These are phyloP conservation scores for Sorex araneus DNA, from an alignment of 2,113 vertebrate genomes.

Conservation along the genomic window DNA sequence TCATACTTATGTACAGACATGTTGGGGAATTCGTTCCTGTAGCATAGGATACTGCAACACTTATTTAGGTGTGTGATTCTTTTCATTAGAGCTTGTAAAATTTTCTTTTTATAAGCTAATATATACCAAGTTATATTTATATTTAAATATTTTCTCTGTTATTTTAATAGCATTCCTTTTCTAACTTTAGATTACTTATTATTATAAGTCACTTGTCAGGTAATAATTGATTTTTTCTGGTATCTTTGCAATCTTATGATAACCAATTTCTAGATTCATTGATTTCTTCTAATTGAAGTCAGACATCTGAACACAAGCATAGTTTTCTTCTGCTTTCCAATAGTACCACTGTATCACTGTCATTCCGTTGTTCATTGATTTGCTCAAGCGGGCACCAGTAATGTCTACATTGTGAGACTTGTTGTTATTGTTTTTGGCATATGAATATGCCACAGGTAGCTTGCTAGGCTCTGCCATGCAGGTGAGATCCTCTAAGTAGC, in stretches of 20 bases:
- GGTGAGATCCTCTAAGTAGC: too few relatives aligned
- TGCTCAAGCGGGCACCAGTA: too few relatives aligned
- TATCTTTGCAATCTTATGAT: background rate
- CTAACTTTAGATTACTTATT: background rate
- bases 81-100: background rate
- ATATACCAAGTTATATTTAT: background rate
- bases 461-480: too few relatives aligned
- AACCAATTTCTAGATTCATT: background rate
- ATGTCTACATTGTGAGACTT: too few relatives aligned
- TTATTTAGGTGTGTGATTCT: background rate
- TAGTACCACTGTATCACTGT: too few relatives aligned
- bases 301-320: background rate
- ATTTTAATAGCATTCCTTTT: conserved; percentile 12
- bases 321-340: background rate
- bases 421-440: too few relatives aligned
- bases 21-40: too few relatives aligned
- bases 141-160: background rate
- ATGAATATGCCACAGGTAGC: too few relatives aligned
- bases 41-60: background rate
- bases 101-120: background rate
- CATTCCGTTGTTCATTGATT: too few relatives aligned
- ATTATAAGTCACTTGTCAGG: background rate
- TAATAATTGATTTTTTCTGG: background rate
- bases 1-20: background rate
- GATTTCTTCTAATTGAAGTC: background rate